Evolutionary conservation across 2,113 vertebrate genomes (phyloP).

Genomic region (Ibidorhyncha struthersii): DNA sequence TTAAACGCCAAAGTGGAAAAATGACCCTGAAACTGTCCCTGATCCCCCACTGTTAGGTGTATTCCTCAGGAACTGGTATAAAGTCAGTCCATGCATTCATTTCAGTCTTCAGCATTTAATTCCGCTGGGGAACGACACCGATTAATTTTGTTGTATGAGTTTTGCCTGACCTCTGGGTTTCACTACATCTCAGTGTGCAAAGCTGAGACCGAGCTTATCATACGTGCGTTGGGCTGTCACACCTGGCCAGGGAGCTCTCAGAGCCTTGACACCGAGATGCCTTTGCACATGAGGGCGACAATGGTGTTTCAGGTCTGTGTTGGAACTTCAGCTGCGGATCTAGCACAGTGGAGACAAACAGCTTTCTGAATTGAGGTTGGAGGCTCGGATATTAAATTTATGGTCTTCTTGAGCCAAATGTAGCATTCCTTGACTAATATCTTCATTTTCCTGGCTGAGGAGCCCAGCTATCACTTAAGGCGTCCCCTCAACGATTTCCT

Average conservation of each 20-base stretch:
- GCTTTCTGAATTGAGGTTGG: neutral
- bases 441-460: neutral
- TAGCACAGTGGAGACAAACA: neutral
- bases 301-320: neutral
- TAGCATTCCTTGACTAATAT: neutral
- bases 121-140: neutral
- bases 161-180: neutral
- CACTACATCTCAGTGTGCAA: fast-evolving
- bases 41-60: fast-evolving
- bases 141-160: fast-evolving
- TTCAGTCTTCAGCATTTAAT: neutral
- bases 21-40: neutral
- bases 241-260: neutral
- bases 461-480: neutral
- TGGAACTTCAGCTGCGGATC: neutral
- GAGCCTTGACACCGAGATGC: neutral
- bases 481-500: neutral
- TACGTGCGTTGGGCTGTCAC: neutral
- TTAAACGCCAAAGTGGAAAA: neutral
- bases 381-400: fast-evolving
- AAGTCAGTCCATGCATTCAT: neutral
- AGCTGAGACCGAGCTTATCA: fast-evolving
- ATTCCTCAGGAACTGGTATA: fast-evolving
- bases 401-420: neutral
- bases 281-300: fast-evolving